Evolutionary conservation across 1,140 invertebrate species (phyloP), one percentile per base, ranked within the genome.

Genomic region (Zeugodacus cucurbitae): DNA sequence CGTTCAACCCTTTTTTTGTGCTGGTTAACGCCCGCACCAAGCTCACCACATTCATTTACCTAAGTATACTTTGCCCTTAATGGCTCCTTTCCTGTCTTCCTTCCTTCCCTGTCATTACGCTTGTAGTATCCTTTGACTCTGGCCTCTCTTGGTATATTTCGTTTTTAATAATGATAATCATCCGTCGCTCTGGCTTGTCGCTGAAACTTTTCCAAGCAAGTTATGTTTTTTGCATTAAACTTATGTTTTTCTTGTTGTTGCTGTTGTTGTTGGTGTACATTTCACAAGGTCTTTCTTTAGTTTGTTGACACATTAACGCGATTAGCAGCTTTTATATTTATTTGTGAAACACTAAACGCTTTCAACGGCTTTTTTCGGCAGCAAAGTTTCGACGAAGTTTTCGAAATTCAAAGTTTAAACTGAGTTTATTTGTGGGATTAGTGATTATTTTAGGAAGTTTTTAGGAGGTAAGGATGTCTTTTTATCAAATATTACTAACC

Each of bases 1-100:
- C 74, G 58, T 82, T 88, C 74, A 78, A 82, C 74, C 70, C 74
- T 88, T 88, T 58, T 58, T 82, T 62, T 87, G 54, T 59, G 34
- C 29, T 37, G 44, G 58, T 57, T 82, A 82, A 82, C 74, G 58
- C 74, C 58, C 74, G 67, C 87, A 22, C 34, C 37, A 67, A 2
- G 14, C 67, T 78, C 58, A 86, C 57, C 85, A 59, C 85, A 86
- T 57, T 86, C 85, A 86, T 86, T 86, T 86, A 29, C 85, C 34
- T 59, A 86, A 86, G 85, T 86, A 86, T 86, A 22, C 57, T 86
- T 86, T 29, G 29, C 20, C 41, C n/a, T 48, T 74, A 74, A 74
- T 74, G 67, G 37, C 74, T 29, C 64, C 32, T 17, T 54, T 14
- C 58, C 58, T 54, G 5, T 6, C n/a, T 62, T 74, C 34, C 34